Evolutionary conservation across 2,888 invertebrate genomes (phyloP).

Genomic region (Xylota segnis): DNA sequence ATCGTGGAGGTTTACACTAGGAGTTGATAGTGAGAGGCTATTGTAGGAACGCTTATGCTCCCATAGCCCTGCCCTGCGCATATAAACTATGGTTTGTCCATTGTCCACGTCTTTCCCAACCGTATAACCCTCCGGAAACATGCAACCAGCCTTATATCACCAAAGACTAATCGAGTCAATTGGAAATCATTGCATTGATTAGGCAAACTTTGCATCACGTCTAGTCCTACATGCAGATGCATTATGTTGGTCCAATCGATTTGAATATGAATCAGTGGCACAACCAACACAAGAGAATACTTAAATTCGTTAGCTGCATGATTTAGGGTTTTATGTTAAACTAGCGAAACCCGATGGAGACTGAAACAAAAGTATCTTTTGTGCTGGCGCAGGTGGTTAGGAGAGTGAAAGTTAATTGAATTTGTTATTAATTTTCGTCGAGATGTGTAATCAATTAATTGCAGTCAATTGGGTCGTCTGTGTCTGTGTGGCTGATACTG

Average conservation of each 20-base stretch:
- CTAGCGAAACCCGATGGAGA: background rate
- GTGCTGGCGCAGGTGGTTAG: background rate
- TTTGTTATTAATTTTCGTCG: too few relatives aligned
- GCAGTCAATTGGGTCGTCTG: too few relatives aligned
- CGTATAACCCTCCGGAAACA: background rate
- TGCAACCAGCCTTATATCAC: background rate
- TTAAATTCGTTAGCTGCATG: background rate
- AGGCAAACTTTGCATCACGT: constrained; percentile 3
- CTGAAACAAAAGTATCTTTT: background rate
- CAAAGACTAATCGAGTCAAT: background rate
- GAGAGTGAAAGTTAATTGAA: constrained; percentile 1
- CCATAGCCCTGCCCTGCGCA: too few relatives aligned
- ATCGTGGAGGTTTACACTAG: too few relatives aligned
- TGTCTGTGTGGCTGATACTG: too few relatives aligned
- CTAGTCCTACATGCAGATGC: background rate
- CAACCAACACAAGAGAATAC: background rate
- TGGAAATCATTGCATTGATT: background rate
- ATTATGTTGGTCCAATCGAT: background rate
- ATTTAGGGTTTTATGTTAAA: background rate
- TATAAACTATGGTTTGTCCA: too few relatives aligned
- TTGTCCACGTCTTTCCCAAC: background rate
- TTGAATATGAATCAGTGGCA: background rate
- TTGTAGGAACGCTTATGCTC: too few relatives aligned
- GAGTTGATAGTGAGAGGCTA: too few relatives aligned
- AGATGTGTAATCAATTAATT: background rate